phyloP scores from a whole-genome alignment of 2,888 invertebrate species.

The Cheilosia vulpina region DNA sequence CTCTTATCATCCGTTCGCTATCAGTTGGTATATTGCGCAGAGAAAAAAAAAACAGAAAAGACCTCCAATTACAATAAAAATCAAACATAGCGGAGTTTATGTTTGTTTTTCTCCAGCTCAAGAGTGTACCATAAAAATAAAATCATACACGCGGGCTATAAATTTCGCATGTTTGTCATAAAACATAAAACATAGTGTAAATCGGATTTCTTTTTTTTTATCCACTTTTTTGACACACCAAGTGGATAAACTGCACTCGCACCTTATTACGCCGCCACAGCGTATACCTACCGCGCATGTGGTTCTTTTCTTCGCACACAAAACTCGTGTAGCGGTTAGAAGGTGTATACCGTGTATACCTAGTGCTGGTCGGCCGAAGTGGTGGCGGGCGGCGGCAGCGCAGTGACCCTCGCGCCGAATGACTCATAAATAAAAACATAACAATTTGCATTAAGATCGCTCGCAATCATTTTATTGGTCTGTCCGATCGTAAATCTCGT shows the following conservation, averaged over 20 bases:
- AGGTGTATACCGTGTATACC: slow-evolving; percentile 7
- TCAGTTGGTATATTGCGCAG: slow-evolving; percentile 49
- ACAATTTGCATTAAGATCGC: slow-evolving; percentile 83
- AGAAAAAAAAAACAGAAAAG: slow-evolving; percentile 17
- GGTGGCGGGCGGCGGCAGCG: slow-evolving; percentile 35
- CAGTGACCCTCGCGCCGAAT: slow-evolving; percentile 71
- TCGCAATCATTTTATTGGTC: slow-evolving; percentile 83
- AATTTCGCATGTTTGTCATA: slow-evolving; percentile 71
- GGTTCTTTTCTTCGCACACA: slow-evolving; percentile 43
- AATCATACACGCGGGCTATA: slow-evolving; percentile 45
- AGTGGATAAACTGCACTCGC: slow-evolving; percentile 68
- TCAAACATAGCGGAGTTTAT: slow-evolving; percentile 54
- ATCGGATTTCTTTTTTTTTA: slow-evolving; percentile 57
- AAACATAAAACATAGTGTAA: slow-evolving; percentile 71
- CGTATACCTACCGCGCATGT: not conserved
- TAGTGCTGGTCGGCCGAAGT: slow-evolving; percentile 5
- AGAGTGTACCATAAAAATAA: slow-evolving; percentile 37
- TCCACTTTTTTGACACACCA: slow-evolving; percentile 45
- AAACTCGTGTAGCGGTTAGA: slow-evolving; percentile 54
- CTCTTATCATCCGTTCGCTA: slow-evolving; percentile 50
- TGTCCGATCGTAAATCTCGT: slow-evolving; percentile 82
- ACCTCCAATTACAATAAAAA: slow-evolving; percentile 55
- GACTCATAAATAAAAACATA: slow-evolving; percentile 78
- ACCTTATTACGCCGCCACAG: slow-evolving; percentile 63
- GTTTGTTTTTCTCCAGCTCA: slow-evolving; percentile 22